Conservation (phyloP, 2,888 invertebrate genomes). For the Gymnoscelis rufifasciata region DNA sequence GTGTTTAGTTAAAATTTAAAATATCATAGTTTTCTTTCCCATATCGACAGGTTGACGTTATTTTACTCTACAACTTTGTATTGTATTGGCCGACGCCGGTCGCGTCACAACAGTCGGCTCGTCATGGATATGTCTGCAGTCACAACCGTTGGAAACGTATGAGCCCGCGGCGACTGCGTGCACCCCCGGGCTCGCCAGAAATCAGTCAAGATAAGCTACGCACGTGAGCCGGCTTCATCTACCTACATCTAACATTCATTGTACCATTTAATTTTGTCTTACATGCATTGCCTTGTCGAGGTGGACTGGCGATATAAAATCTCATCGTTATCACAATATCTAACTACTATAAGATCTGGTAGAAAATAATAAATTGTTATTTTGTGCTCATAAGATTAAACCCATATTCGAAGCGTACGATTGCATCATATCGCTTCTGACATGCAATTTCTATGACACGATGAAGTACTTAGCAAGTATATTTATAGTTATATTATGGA, state of each 20-base stretch:
- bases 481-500: slow-evolving; percentile 23
- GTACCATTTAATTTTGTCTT: slow-evolving; percentile 66
- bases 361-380: slow-evolving; percentile 67
- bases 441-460: slow-evolving; percentile 23
- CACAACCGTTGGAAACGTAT: slow-evolving; percentile 66
- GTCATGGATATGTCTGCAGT: slow-evolving; percentile 71
- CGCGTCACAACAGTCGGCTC: slow-evolving; percentile 6
- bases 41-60: too few species aligned
- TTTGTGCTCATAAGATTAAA: slow-evolving; percentile 63
- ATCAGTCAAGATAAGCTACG: slow-evolving; percentile 59
- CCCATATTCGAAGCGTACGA: slow-evolving; percentile 35
- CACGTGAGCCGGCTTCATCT: slow-evolving; percentile 53
- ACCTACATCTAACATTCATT: slow-evolving; percentile 67
- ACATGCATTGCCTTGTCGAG: slow-evolving; percentile 56
- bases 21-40: too few species aligned
- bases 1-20: too few species aligned
- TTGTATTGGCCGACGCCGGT: slow-evolving; percentile 12
- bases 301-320: slow-evolving; percentile 64
- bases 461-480: slow-evolving; percentile 15
- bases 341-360: slow-evolving; percentile 74
- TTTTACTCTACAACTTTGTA: too few species aligned
- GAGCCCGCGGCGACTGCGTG: slow-evolving; percentile 51
- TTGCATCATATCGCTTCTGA: slow-evolving; percentile 24
- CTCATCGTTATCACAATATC: slow-evolving; percentile 77
- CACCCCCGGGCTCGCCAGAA: slow-evolving; percentile 43